Percentiles rank a stretch among this genome's conserved stretches.
These are phyloP conservation scores for Onchidella celtica DNA, from an alignment of 2,888 invertebrate genomes.

Conservation along the genomic window DNA sequence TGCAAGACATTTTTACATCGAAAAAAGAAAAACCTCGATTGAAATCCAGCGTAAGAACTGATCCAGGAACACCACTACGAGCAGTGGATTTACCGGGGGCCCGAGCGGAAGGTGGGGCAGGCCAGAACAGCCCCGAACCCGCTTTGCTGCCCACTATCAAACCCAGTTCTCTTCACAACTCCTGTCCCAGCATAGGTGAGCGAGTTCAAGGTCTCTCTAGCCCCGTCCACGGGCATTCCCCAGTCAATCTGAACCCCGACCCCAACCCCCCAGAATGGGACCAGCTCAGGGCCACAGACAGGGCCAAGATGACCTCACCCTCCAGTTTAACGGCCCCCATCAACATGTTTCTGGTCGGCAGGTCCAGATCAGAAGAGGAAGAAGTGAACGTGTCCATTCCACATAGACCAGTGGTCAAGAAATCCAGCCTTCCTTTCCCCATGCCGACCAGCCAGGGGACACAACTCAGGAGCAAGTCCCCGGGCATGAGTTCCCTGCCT, in stretches of 20 bases:
- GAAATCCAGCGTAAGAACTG: not conserved
- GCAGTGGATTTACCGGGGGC: not conserved
- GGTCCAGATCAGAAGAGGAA: not conserved
- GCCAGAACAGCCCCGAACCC: no score
- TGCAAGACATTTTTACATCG: conserved; percentile 42
- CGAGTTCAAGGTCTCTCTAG: not conserved
- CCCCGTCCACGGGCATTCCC: not conserved
- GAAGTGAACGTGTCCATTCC: not conserved
- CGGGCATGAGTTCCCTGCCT: not conserved
- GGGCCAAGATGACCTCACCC: not conserved
- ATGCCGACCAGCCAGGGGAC: not conserved
- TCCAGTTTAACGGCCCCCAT: not conserved
- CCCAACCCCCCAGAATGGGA: not conserved
- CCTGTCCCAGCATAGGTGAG: conserved; percentile 36
- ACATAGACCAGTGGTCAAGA: conserved; percentile 14
- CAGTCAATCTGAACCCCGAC: conserved; percentile 1
- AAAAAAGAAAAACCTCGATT: conserved; percentile 27
- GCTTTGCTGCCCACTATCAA: not conserved
- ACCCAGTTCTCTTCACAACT: conserved; percentile 9
- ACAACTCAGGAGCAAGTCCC: not conserved
- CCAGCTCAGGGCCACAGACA: not conserved
- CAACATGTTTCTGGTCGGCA: not conserved
- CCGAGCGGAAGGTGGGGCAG: conserved; percentile 13
- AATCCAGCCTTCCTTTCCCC: not conserved
- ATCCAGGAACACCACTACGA: not conserved